These are phyloP conservation scores for Digitonthophagus gazella DNA, from an alignment of 2,888 invertebrate genomes.

Conservation along the genomic window DNA sequence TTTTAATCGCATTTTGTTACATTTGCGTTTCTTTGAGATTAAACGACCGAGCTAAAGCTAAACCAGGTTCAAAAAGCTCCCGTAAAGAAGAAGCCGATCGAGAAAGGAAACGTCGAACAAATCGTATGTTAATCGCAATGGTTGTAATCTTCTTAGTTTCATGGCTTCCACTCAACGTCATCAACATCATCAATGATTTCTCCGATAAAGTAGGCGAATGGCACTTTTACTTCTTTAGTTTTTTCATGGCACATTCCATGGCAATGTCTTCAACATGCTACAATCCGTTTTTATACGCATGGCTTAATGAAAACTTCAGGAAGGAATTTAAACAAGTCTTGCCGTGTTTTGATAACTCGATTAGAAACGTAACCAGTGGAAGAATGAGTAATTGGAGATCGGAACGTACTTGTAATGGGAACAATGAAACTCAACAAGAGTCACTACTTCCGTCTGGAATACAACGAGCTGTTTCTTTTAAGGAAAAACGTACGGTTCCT, in stretches of 20 bases:
- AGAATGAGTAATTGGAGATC: constrained; percentile 60
- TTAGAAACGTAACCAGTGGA: constrained; percentile 39
- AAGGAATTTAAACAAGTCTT: constrained; percentile 82
- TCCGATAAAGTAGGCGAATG: constrained; percentile 70
- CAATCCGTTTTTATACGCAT: constrained; percentile 92
- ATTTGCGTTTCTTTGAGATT: constrained; percentile 86
- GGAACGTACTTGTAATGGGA: constrained; percentile 73
- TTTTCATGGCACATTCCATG: constrained; percentile 83
- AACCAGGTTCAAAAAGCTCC: constrained; percentile 82
- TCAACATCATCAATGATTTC: constrained; percentile 84
- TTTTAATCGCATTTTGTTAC: constrained; percentile 93
- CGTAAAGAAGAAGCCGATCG: constrained; percentile 87
- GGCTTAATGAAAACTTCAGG: constrained; percentile 92
- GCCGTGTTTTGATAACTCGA: constrained; percentile 58
- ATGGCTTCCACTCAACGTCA: constrained; percentile 89
- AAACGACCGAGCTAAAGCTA: constrained; percentile 77
- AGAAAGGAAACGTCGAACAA: constrained; percentile 85
- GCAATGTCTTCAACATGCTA: constrained; percentile 95
- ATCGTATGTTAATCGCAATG: constrained; percentile 97
- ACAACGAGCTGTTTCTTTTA: constrained; percentile 58
- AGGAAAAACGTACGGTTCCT: constrained; percentile 42
- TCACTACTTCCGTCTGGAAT: constrained; percentile 51
- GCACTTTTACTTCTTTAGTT: constrained; percentile 83
- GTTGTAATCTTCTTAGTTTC: constrained; percentile 94
- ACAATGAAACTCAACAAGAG: constrained; percentile 68